These are phyloP conservation scores for Monochamus saltuarius DNA, from an alignment of 1,140 invertebrate species.

Conservation along the genomic window DNA sequence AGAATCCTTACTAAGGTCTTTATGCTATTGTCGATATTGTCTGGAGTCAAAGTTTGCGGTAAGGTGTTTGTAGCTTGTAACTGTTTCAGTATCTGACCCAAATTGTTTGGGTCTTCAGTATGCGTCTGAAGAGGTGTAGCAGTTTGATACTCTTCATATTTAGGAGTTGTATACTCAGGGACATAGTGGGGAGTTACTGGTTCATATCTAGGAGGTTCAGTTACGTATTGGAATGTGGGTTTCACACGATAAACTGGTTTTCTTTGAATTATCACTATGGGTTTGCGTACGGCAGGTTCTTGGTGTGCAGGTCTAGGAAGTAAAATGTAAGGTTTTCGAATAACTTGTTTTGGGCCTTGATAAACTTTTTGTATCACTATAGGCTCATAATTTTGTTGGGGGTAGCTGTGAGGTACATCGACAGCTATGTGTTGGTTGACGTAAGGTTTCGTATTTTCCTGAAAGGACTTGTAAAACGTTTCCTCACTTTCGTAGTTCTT, in stretches of 20 bases:
- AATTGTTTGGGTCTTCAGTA: slow-evolving; percentile 12
- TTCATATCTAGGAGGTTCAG: too few relatives aligned
- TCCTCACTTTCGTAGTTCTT: too few relatives aligned
- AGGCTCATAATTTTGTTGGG: slow-evolving; percentile 11
- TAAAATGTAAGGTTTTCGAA: neutral
- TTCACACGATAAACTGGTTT: neutral
- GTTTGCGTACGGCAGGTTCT: neutral
- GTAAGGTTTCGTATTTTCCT: slow-evolving; percentile 19
- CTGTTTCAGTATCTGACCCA: slow-evolving; percentile 60
- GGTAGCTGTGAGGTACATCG: slow-evolving; percentile 23
- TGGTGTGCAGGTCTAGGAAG: neutral
- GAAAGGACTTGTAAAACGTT: neutral
- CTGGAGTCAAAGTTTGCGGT: slow-evolving; percentile 69
- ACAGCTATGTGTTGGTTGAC: slow-evolving; percentile 23
- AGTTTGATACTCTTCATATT: slow-evolving; percentile 45
- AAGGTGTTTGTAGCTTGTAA: slow-evolving; percentile 71
- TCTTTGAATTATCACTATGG: slow-evolving; percentile 29
- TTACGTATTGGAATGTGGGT: too few relatives aligned
- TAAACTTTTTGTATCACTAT: too few relatives aligned
- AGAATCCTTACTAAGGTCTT: slow-evolving; percentile 72
- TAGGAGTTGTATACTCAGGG: slow-evolving; percentile 33
- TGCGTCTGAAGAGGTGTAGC: slow-evolving; percentile 15
- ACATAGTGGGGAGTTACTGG: too few relatives aligned
- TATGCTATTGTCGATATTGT: slow-evolving; percentile 77
- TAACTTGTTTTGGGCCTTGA: neutral